phyloP scores from a whole-genome alignment of 2,888 invertebrate genomes.

The Drosophila flavopinicola region DNA sequence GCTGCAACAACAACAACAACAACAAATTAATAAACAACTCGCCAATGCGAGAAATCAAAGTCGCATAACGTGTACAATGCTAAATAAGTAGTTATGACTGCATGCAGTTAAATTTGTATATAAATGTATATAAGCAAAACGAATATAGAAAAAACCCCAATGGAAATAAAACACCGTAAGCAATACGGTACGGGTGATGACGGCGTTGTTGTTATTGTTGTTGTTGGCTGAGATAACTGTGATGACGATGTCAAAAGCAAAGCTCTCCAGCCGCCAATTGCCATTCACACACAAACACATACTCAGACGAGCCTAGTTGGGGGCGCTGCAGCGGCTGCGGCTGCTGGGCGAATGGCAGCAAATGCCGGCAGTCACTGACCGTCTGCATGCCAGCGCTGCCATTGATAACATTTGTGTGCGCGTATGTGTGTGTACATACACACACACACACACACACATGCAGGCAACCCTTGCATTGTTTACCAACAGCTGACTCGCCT shows the following conservation, averaged over 20 bases:
- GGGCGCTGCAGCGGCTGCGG: background rate
- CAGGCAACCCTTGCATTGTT: constrained; percentile 62
- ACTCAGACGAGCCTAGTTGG: background rate
- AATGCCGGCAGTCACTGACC: constrained; percentile 39
- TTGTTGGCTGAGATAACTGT: background rate
- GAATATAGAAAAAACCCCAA: constrained; percentile 42
- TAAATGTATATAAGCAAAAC: constrained; percentile 29
- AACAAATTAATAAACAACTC: constrained; percentile 52
- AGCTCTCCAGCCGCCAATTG: constrained; percentile 23
- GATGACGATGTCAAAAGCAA: constrained; percentile 42
- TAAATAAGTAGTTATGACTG: constrained; percentile 73
- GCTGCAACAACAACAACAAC: constrained; percentile 35
- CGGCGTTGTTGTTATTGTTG: too few species aligned
- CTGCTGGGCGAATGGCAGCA: constrained; percentile 8
- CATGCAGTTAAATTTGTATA: constrained; percentile 57
- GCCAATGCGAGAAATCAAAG: constrained; percentile 50
- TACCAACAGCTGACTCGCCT: constrained; percentile 67
- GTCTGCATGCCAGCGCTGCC: constrained; percentile 26
- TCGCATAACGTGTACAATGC: constrained; percentile 62
- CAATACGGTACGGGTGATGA: constrained; percentile 39
- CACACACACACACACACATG: too few species aligned
- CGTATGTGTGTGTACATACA: constrained; percentile 1
- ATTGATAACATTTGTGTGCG: constrained; percentile 49
- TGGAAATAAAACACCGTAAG: constrained; percentile 60
- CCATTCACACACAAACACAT: constrained; percentile 2